phyloP scores from a whole-genome alignment of 2,888 invertebrate genomes.

The Gymnoscelis rufifasciata region DNA sequence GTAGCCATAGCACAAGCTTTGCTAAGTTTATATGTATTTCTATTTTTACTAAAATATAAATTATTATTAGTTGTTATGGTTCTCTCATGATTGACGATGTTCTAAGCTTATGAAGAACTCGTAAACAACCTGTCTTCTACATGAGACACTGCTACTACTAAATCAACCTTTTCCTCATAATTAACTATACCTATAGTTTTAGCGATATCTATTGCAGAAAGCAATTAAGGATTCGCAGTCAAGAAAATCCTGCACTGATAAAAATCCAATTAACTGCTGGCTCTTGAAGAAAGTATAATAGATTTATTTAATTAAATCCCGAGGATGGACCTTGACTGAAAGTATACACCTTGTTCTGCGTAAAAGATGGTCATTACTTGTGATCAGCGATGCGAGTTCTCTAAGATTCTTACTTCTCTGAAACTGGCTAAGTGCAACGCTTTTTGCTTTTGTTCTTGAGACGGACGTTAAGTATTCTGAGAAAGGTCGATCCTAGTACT shows the following conservation, averaged over 20 bases:
- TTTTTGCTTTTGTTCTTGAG: conserved; percentile 10
- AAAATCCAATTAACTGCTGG: conserved; percentile 22
- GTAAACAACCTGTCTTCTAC: no score
- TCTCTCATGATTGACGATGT: no score
- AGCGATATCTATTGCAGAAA: conserved; percentile 17
- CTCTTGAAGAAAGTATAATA: conserved; percentile 15
- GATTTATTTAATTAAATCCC: conserved; percentile 13
- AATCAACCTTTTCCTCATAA: not conserved
- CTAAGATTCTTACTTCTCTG: conserved; percentile 28
- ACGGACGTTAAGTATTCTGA: no score
- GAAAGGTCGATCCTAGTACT: no score
- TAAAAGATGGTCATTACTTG: conserved; percentile 24
- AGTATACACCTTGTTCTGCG: conserved; percentile 4
- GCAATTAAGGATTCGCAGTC: conserved; percentile 18
- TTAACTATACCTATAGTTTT: not conserved
- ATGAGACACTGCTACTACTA: no score
- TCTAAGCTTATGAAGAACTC: no score
- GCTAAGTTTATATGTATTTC: no score
- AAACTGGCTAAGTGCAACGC: conserved; percentile 31
- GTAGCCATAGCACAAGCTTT: no score
- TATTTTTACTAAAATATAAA: no score
- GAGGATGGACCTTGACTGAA: conserved; percentile 2
- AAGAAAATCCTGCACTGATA: conserved; percentile 21
- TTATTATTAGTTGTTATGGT: no score
- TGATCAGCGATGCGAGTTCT: conserved; percentile 43